Evolutionary conservation across 2,888 invertebrate genomes (phyloP).

Genomic region (Sinopyrophorus schimmeli): DNA sequence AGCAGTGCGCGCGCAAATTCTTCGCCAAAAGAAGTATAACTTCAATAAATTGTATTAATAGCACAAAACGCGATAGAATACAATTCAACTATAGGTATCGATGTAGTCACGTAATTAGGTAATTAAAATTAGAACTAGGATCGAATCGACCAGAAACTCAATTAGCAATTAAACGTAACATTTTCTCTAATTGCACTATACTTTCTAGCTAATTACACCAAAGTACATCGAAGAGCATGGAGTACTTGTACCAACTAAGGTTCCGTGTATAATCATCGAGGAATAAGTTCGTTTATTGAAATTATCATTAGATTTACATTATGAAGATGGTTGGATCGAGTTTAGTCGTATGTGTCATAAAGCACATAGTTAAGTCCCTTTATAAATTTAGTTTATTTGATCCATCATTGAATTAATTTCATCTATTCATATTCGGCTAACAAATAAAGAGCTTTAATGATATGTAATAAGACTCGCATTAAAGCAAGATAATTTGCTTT

Average conservation of each 20-base stretch:
- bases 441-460: constrained; percentile 28
- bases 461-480: constrained; percentile 23
- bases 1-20: too few relatives aligned
- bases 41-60: too few relatives aligned
- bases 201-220: constrained; percentile 57
- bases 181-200: constrained; percentile 60
- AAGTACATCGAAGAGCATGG: constrained; percentile 23
- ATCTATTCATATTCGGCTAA: constrained; percentile 26
- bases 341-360: constrained; percentile 36
- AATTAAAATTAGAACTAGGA: constrained; percentile 59
- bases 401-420: constrained; percentile 26
- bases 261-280: constrained; percentile 31
- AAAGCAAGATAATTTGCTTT: constrained; percentile 26
- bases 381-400: constrained; percentile 28
- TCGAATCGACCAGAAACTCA: constrained; percentile 59
- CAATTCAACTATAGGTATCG: constrained; percentile 33
- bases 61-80: too few relatives aligned
- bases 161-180: constrained; percentile 61
- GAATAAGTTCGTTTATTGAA: constrained; percentile 34
- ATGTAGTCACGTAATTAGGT: constrained; percentile 60
- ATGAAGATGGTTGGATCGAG: constrained; percentile 36
- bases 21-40: too few relatives aligned
- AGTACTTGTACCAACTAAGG: constrained; percentile 19
- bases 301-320: constrained; percentile 39
- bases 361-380: constrained; percentile 33